Conservation (phyloP, 2,113 vertebrate species). For the Sialia sialis region DNA sequence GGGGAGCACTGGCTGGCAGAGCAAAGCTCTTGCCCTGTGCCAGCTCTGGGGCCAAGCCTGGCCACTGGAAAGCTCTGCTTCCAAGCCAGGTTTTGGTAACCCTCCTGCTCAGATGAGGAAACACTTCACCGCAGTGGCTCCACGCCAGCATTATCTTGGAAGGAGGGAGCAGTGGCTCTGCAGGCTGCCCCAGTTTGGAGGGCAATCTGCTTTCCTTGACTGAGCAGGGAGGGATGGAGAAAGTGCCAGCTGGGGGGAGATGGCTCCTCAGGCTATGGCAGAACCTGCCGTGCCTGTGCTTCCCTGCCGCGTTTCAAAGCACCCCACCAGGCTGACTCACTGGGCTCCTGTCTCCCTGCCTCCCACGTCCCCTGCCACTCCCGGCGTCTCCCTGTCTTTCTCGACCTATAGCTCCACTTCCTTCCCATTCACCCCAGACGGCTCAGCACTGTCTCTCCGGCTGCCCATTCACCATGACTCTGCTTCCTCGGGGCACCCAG, state of each 20-base stretch:
- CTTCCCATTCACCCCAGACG: not conserved
- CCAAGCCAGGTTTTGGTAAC: not conserved
- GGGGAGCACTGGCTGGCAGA: not conserved
- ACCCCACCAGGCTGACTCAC: conserved; percentile 42
- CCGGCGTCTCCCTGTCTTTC: conserved; percentile 46
- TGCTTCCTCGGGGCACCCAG: not conserved
- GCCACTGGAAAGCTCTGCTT: not conserved
- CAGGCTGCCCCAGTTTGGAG: not conserved
- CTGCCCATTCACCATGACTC: not conserved
- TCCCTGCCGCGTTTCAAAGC: not conserved
- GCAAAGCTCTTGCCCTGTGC: not conserved
- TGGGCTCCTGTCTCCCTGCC: conserved; percentile 8
- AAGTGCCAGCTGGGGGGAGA: not conserved
- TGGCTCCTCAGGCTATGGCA: not conserved
- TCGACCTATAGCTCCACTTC: not conserved
- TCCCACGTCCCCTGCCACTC: conserved; percentile 59
- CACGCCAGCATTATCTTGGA: not conserved
- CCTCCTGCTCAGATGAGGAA: not conserved
- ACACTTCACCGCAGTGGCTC: not conserved
- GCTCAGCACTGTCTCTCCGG: not conserved
- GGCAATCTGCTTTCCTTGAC: not conserved
- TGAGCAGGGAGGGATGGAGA: not conserved
- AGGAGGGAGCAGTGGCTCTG: not conserved
- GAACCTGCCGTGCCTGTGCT: conserved; percentile 36
- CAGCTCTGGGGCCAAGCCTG: not conserved